Evolutionary conservation across 2,888 invertebrate genomes (phyloP), one percentile per base, ranked within the genome.

Genomic region (Epirrhoe tristata): DNA sequence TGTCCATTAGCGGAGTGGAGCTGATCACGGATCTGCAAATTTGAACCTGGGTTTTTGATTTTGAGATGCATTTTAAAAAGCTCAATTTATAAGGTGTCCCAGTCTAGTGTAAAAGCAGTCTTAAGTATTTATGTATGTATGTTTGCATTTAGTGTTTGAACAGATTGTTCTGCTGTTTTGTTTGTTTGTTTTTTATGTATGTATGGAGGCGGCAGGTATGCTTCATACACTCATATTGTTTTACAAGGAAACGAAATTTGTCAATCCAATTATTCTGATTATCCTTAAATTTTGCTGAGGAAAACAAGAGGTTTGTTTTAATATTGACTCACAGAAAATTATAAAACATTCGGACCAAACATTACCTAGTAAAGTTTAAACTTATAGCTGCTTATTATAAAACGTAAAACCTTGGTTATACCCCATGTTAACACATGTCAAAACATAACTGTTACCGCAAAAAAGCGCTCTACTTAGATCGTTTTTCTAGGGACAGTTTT

Each of bases 121-220:
- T 34, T 34, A 43, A 43, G 39, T 43, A 43, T 16, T 48, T 48
- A 48, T 14, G 46, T 46, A 58, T 31, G 57, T 12, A 58, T 58
- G 48, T 48, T 48, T 48, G 48, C 48, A 48, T 48, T 48, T 48
- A 48, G 46, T 46, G 46, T 14, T 46, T 46, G 14, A 36, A 36
- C 8, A 36, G 36, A 36, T 8, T 10, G 36, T 36, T 36, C 36
- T 10, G 34, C 5, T 34, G 1, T 36, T 46, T 46, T 46, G 14
- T 6, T 48, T 16, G 16, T 48, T 48, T 48, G 48, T 53, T 16
- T 32, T 46, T 53, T 60, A 34, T 7, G 34, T 43, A 43, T 43
- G 39, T 43, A 4, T 43, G 10, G 12, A 10, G 39, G 39, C 39
- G 39, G 12, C 39, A 43, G 39, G 12, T 43, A 43, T 12, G 10